Base-by-base conservation (phyloP, 2,797 vertebrate species). In the Picus viridis region DNA sequence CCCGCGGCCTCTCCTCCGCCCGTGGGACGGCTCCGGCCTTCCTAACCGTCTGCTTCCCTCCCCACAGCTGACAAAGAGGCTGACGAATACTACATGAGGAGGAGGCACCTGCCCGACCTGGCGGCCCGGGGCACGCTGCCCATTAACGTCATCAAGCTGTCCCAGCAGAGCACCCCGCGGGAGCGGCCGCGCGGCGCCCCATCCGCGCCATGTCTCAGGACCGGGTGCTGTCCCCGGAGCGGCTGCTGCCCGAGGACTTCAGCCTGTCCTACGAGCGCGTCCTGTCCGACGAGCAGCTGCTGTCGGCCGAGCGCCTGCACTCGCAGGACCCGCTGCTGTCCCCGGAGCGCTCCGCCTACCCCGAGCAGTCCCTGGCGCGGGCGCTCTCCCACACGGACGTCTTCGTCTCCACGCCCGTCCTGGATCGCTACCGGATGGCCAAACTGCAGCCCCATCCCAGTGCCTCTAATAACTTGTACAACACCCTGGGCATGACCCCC, bases 391-490 rank as follows among this genome's bases (percentile, higher is more conserved):
- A 99, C 98, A 99, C 99, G 29, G 99, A 99, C 10, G 99, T 99
- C 97, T 99, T 99, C 95, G 98, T 99, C 95, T 99, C 99, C n/a
- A 99, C 99, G 2, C 99, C 99, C 0, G 97, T 99, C 89, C 98
- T 99, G 98, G 99, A 99, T 98, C 99, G 99, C 88, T 99, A 99
- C 97, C 98, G 99, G 98, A 99, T 99, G 99, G 99, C 99, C 97
- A 99, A 99, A 98, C 99, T 99, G 99, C 99, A 99, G 98, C 99
- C 99, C 95, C 99, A 99, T 98, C 99, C 99, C 96, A 99, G 99
- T 99, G 98, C 99, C 98, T 99, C 99, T 77, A 99, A 98, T 98
- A 99, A 99, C 97, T 98, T 97, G 91, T 98, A 99, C 96, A 99
- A 99, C 97, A 99, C 99, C 84, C 98, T 99, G 97, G 97, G 98